Conservation (phyloP, 2,888 invertebrate genomes). For the Aporophyla lueneburgensis region DNA sequence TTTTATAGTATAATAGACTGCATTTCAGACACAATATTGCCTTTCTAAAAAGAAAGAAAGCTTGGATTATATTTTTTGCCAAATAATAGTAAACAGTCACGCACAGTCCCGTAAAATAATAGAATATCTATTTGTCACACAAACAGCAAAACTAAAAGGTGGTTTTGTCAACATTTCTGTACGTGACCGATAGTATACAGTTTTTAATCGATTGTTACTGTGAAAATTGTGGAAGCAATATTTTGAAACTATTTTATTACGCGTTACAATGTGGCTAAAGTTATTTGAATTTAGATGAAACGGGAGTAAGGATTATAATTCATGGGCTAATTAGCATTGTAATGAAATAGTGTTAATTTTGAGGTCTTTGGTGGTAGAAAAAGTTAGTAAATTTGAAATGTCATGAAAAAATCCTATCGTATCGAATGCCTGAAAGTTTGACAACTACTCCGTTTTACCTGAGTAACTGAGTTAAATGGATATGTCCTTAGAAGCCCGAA, state of each 20-base stretch:
- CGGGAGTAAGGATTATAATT: background rate
- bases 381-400: too few species aligned
- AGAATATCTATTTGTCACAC: conserved; percentile 48
- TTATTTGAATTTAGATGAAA: conserved; percentile 15
- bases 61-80: background rate
- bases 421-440: too few species aligned
- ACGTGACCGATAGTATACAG: conserved; percentile 75
- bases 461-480: too few species aligned
- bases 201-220: conserved; percentile 72
- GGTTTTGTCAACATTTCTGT: conserved; percentile 57
- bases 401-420: too few species aligned
- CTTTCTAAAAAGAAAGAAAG: conserved; percentile 12
- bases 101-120: conserved; percentile 48
- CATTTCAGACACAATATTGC: background rate
- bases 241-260: conserved; percentile 49
- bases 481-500: too few species aligned
- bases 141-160: conserved; percentile 62
- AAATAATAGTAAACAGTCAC: conserved; percentile 25
- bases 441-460: too few species aligned
- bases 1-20: background rate
- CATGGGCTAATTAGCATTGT: background rate
- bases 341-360: background rate
- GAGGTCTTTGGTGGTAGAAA: too few species aligned
- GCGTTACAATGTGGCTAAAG: background rate
- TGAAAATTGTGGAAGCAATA: conserved; percentile 67